Evolutionary conservation across 2,797 vertebrate genomes (phyloP).

Genomic region (Chelidonichthys spinosus): DNA sequence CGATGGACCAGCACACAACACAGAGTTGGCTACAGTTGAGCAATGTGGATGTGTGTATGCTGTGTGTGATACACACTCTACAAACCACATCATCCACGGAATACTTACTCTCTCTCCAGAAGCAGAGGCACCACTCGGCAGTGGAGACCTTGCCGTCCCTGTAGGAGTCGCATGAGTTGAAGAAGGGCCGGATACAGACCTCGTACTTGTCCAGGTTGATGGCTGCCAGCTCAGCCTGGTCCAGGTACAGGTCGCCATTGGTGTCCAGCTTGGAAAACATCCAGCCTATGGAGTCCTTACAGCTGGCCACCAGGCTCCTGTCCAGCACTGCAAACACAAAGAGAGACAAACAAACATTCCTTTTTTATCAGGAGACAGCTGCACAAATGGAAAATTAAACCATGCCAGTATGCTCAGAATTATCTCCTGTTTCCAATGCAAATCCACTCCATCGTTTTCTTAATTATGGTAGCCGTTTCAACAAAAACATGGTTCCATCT

Average conservation of each 20-base stretch:
- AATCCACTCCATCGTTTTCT: constrained; percentile 8
- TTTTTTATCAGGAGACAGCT: constrained; percentile 52
- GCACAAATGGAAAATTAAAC: constrained; percentile 54
- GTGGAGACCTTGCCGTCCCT: constrained; percentile 93
- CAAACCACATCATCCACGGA: constrained; percentile 4
- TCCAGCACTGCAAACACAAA: constrained; percentile 87
- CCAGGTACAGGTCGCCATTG: constrained; percentile 93
- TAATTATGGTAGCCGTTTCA: background rate
- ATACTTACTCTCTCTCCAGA: constrained; percentile 98
- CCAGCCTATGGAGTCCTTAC: constrained; percentile 99
- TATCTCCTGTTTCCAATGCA: constrained; percentile 20
- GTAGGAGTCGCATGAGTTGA: constrained; percentile 98
- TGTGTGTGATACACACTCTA: background rate
- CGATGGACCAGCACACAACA: constrained; percentile 53
- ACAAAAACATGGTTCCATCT: background rate
- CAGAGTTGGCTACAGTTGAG: constrained; percentile 23
- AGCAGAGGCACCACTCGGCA: constrained; percentile 98
- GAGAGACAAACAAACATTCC: constrained; percentile 42
- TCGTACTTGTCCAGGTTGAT: constrained; percentile 99
- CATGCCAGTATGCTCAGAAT: constrained; percentile 26
- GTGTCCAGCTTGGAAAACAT: constrained; percentile 98
- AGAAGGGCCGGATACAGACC: constrained; percentile 97
- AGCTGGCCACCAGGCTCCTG: constrained; percentile 93
- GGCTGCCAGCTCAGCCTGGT: constrained; percentile 92
- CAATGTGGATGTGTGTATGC: background rate